These are phyloP conservation scores for Eupithecia pulchellata DNA, from an alignment of 2,888 invertebrate species.

Conservation along the genomic window DNA sequence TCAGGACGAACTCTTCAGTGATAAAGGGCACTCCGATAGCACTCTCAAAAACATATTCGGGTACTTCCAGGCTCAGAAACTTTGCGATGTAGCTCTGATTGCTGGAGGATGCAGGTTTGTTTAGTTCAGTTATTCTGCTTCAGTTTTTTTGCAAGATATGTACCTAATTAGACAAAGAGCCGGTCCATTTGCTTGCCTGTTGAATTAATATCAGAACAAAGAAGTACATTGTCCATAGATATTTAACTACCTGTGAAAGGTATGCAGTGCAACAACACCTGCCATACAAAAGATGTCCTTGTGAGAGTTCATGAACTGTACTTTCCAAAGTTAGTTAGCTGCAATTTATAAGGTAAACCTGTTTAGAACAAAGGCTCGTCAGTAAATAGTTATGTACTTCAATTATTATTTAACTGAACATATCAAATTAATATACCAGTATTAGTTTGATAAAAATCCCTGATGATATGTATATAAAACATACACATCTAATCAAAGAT, in stretches of 20 bases:
- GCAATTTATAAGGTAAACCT: neutral
- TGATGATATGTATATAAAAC: neutral
- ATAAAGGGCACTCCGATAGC: slow-evolving; percentile 92
- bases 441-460: neutral
- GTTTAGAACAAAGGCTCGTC: slow-evolving; percentile 4
- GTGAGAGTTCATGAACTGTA: slow-evolving; percentile 39
- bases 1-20: slow-evolving; percentile 91
- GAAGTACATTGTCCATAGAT: slow-evolving; percentile 3
- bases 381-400: neutral
- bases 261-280: slow-evolving; percentile 25
- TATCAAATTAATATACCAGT: too few species aligned
- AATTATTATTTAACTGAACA: too few species aligned
- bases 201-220: slow-evolving; percentile 14
- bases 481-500: neutral
- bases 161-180: neutral
- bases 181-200: neutral
- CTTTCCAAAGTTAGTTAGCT: slow-evolving; percentile 27
- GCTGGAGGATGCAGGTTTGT: slow-evolving; percentile 89
- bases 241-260: slow-evolving; percentile 1
- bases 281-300: slow-evolving; percentile 34
- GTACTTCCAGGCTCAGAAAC: slow-evolving; percentile 91
- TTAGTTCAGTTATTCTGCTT: slow-evolving; percentile 25
- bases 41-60: slow-evolving; percentile 93
- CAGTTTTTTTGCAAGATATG: slow-evolving; percentile 31
- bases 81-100: slow-evolving; percentile 95